Percentiles rank a stretch among this genome's conserved stretches.
Conservation (phyloP, 2,888 invertebrate species). For the Lacanobia oleracea region DNA sequence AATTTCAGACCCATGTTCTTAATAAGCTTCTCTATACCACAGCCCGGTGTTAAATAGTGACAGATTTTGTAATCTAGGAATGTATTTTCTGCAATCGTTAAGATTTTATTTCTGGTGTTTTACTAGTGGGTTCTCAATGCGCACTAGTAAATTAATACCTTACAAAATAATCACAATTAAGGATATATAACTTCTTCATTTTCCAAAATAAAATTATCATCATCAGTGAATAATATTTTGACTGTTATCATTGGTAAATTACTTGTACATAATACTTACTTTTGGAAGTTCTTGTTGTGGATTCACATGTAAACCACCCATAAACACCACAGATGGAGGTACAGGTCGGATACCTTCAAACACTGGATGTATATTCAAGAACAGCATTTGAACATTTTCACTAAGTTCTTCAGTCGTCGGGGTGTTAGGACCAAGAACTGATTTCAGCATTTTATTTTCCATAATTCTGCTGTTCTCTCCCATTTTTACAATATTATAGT, state of each 20-base stretch:
- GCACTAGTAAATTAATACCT: no score
- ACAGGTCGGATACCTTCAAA: conserved; percentile 70
- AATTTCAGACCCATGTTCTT: no score
- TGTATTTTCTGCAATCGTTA: no score
- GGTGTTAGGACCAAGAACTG: conserved; percentile 57
- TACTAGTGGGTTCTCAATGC: no score
- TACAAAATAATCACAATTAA: not conserved
- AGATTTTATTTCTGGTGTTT: no score
- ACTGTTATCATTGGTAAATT: no score
- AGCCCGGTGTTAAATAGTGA: no score
- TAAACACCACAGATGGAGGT: conserved; percentile 69
- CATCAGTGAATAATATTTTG: no score
- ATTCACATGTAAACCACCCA: conserved; percentile 69
- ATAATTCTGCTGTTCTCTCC: conserved; percentile 25
- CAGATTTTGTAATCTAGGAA: no score
- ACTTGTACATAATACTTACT: conserved; percentile 50
- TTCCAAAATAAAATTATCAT: not conserved
- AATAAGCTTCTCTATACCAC: no score
- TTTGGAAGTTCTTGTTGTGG: conserved; percentile 64
- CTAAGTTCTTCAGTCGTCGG: conserved; percentile 63
- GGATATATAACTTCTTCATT: not conserved
- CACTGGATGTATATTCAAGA: conserved; percentile 70
- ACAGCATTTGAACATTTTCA: conserved; percentile 70
- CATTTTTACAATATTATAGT: conserved; percentile 19
- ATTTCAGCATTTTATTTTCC: conserved; percentile 49